Evolutionary conservation across 92 coral and sea anemone species (phyloP).

Genomic region (Chrysogorgia sp.): DNA sequence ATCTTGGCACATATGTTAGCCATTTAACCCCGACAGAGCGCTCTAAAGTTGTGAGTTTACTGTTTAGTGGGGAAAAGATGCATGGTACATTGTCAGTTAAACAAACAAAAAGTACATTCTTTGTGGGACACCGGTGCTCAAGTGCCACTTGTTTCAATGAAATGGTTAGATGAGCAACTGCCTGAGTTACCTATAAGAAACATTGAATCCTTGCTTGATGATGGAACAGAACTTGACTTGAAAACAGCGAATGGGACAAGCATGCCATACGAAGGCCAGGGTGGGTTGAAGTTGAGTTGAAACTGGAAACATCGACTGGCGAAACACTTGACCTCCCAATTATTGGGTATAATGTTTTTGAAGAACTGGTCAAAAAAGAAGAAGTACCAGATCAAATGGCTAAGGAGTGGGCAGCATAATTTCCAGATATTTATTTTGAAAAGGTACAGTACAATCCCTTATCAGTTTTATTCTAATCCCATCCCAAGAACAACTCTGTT

Average conservation of each 20-base stretch:
- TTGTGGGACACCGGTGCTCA: constrained; percentile 38
- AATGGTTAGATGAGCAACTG: constrained; percentile 39
- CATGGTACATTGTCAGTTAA: constrained; percentile 26
- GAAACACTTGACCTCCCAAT: constrained; percentile 29
- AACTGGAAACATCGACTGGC: constrained; percentile 19
- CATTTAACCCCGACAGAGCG: constrained; percentile 29
- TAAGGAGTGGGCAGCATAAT: no score
- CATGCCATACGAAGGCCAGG: constrained; percentile 42
- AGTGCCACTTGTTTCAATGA: constrained; percentile 31
- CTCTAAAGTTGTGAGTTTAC: constrained; percentile 37
- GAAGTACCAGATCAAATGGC: constrained; percentile 26
- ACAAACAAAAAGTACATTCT: constrained; percentile 31
- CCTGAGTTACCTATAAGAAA: constrained; percentile 13
- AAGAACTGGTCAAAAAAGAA: constrained; percentile 39
- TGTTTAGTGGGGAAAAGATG: constrained; percentile 37
- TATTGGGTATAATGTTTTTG: constrained; percentile 57
- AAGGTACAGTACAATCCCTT: constrained; percentile 15
- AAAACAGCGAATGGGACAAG: constrained; percentile 20
- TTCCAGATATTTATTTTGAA: constrained; percentile 1
- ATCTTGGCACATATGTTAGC: constrained; percentile 18
- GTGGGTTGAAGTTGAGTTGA: constrained; percentile 29
- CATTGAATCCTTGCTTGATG: constrained; percentile 22
- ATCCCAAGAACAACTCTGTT: constrained; percentile 32
- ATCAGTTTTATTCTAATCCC: constrained; percentile 23
- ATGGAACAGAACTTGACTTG: constrained; percentile 26